Percentiles rank a stretch among this genome's conserved stretches.
Evolutionary conservation across 2,113 vertebrate genomes (phyloP).

Genomic region (Felis chaus): DNA sequence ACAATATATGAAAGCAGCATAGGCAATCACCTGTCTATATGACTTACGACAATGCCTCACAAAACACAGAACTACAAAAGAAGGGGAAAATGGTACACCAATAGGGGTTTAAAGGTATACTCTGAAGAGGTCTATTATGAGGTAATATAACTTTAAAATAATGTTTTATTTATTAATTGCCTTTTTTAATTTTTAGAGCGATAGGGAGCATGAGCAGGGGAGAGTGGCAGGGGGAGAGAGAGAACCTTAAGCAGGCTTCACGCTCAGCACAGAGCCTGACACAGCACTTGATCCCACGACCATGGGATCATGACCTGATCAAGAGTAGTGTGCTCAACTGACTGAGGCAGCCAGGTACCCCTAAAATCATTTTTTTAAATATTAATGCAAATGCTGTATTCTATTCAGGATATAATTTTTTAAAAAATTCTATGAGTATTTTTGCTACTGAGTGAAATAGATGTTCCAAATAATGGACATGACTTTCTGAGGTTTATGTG

Average conservation of each 20-base stretch:
- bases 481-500: background rate
- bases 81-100: background rate
- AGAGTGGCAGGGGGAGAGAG: no score
- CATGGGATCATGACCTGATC: no score
- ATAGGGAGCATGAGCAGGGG: no score
- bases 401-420: background rate
- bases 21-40: background rate
- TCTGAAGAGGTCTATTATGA: background rate
- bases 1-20: background rate
- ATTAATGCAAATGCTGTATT: background rate
- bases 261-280: no score
- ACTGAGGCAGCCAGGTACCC: no score
- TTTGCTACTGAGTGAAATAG: background rate
- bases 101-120: background rate
- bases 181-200: no score
- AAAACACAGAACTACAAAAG: background rate
- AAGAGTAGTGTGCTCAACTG: no score
- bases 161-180: background rate
- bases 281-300: no score
- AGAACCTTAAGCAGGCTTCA: no score
- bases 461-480: background rate
- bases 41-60: background rate
- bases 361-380: background rate
- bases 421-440: background rate
- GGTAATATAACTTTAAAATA: background rate